These are phyloP conservation scores for Lasioglossum oenotherae DNA, from an alignment of 2,888 invertebrate genomes.

Conservation along the genomic window DNA sequence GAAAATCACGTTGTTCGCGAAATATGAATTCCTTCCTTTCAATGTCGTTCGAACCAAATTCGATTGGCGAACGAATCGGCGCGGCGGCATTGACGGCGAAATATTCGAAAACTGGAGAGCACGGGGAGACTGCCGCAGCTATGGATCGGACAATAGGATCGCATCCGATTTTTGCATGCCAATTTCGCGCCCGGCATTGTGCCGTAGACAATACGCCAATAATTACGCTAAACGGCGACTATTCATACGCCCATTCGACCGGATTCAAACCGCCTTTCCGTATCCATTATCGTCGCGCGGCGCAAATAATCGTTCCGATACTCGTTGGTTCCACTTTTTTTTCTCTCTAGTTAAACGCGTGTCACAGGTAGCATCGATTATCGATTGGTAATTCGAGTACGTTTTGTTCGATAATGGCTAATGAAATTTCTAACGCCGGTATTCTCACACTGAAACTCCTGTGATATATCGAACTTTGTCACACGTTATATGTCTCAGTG, in stretches of 20 bases:
- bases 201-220: constrained; percentile 83
- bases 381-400: constrained; percentile 51
- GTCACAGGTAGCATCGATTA: constrained; percentile 65
- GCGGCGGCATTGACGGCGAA: constrained; percentile 66
- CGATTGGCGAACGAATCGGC: constrained; percentile 66
- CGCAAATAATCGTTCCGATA: constrained; percentile 78
- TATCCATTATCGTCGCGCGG: constrained; percentile 82
- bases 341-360: constrained; percentile 59
- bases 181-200: constrained; percentile 82
- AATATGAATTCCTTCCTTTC: constrained; percentile 55
- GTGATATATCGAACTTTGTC: not conserved
- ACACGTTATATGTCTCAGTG: not conserved
- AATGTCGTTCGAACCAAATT: constrained; percentile 51
- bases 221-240: constrained; percentile 83
- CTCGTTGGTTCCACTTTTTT: constrained; percentile 65
- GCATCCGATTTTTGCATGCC: constrained; percentile 84
- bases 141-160: constrained; percentile 81
- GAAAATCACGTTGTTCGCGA: constrained; percentile 49
- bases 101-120: constrained; percentile 75
- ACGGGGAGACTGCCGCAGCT: constrained; percentile 55
- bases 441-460: not conserved
- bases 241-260: constrained; percentile 83
- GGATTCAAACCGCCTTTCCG: constrained; percentile 82
- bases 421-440: not conserved
- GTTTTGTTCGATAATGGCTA: constrained; percentile 18